Conservation (phyloP, 2,888 invertebrate genomes). For the Biston stratarius region DNA sequence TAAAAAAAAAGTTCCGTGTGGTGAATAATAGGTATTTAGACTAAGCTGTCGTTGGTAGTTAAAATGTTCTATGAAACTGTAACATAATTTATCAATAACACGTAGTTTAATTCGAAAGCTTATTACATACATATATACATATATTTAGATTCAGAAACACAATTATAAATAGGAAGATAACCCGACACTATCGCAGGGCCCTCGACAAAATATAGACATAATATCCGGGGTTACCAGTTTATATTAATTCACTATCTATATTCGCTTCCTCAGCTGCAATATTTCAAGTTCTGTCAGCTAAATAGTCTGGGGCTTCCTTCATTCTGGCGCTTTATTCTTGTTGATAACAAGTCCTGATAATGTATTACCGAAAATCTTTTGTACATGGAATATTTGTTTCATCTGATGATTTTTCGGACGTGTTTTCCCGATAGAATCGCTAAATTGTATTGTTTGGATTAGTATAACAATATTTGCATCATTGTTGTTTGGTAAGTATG, state of each 20-base stretch:
- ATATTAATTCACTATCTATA: slow-evolving; percentile 38
- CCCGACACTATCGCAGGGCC: slow-evolving; percentile 14
- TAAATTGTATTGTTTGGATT: no score
- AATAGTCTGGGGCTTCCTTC: slow-evolving; percentile 43
- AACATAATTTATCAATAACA: background rate
- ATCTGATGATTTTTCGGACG: background rate
- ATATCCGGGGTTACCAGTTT: slow-evolving; percentile 34
- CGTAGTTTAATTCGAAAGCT: background rate
- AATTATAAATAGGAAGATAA: slow-evolving; percentile 23
- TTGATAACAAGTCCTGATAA: slow-evolving; percentile 41
- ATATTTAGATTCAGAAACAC: slow-evolving; percentile 16
- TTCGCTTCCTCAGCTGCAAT: slow-evolving; percentile 40
- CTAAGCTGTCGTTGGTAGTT: no score
- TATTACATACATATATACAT: background rate
- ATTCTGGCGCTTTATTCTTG: slow-evolving; percentile 33
- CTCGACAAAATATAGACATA: slow-evolving; percentile 30
- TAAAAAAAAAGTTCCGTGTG: no score
- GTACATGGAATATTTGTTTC: background rate
- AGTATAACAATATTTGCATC: no score
- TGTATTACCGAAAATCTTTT: slow-evolving; percentile 10
- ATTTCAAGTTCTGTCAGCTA: slow-evolving; percentile 47
- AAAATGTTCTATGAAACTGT: no score
- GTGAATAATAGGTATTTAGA: no score
- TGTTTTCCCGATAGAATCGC: no score
- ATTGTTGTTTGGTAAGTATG: no score